Conservation (phyloP, 2,113 vertebrate species). For the Myrmophylax atrothorax region DNA sequence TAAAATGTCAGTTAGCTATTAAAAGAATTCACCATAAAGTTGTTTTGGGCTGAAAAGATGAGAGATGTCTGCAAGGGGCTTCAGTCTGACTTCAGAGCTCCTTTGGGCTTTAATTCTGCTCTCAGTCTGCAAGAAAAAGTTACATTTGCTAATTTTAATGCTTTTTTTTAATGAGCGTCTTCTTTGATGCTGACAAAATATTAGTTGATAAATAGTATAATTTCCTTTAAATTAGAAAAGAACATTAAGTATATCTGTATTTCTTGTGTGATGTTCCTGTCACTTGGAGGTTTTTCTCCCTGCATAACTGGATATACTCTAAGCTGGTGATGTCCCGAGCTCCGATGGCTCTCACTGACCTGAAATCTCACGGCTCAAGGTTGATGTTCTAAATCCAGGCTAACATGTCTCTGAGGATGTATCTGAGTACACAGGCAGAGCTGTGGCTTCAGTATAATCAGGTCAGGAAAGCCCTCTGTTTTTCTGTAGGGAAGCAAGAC, state of each 20-base stretch:
- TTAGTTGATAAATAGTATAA: neutral
- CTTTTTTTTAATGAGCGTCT: neutral
- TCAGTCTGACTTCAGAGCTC: neutral
- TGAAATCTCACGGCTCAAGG: neutral
- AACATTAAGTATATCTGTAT: neutral
- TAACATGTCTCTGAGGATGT: neutral
- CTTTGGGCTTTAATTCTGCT: neutral
- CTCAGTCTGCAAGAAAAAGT: neutral
- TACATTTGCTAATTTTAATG: neutral
- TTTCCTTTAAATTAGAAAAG: neutral
- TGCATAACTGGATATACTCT: neutral
- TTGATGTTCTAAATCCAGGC: neutral
- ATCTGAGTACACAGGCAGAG: neutral
- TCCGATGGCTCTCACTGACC: neutral
- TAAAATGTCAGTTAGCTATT: neutral
- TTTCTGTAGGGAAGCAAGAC: neutral
- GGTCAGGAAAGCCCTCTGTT: neutral
- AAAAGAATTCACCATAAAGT: neutral
- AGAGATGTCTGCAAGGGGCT: neutral
- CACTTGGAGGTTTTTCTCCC: neutral
- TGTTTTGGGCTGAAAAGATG: neutral
- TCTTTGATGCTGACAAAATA: neutral
- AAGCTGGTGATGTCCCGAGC: neutral
- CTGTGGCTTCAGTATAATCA: neutral
- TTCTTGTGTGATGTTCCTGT: neutral